Percentiles rank a stretch among this genome's conserved stretches.
Evolutionary conservation across 2,113 vertebrate genomes (phyloP).

Genomic region (Ammodytes marinus): DNA sequence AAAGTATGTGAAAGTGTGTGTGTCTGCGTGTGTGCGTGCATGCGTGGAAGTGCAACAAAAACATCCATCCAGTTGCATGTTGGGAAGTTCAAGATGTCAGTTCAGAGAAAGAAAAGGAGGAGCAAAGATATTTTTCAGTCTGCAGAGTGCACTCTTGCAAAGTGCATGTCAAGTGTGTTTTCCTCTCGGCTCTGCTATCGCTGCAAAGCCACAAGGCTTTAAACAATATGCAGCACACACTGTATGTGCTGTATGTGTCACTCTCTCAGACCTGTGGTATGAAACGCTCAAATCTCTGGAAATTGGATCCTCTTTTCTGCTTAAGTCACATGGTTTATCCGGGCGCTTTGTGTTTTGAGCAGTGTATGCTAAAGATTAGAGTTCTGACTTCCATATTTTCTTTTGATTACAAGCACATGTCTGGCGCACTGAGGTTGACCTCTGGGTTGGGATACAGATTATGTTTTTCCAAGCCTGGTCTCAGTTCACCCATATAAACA

Average conservation of each 20-base stretch:
- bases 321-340: slow-evolving; percentile 7
- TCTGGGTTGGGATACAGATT: slow-evolving; percentile 43
- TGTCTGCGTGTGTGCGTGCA: slow-evolving; percentile 25
- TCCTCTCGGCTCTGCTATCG: slow-evolving; percentile 39
- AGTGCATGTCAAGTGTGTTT: slow-evolving; percentile 60
- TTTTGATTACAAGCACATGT: slow-evolving; percentile 62
- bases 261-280: neutral
- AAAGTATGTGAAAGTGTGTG: neutral
- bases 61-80: slow-evolving; percentile 35
- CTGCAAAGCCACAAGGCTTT: slow-evolving; percentile 32
- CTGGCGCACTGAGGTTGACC: slow-evolving; percentile 56
- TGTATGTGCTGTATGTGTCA: slow-evolving; percentile 1
- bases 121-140: slow-evolving; percentile 49
- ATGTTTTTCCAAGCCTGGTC: slow-evolving; percentile 25
- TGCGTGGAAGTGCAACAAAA: slow-evolving; percentile 34
- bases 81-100: slow-evolving; percentile 43
- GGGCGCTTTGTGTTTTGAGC: slow-evolving; percentile 15
- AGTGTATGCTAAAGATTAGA: slow-evolving; percentile 43
- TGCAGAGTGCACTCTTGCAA: slow-evolving; percentile 35
- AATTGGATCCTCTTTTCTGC: slow-evolving; percentile 33
- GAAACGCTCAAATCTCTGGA: slow-evolving; percentile 18
- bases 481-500: slow-evolving; percentile 31
- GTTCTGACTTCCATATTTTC: slow-evolving; percentile 55
- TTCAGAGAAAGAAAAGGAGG: slow-evolving; percentile 41
- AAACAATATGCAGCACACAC: slow-evolving; percentile 22